Conservation (phyloP, 2,888 invertebrate species). For the Lepeophtheirus nordmannii region DNA sequence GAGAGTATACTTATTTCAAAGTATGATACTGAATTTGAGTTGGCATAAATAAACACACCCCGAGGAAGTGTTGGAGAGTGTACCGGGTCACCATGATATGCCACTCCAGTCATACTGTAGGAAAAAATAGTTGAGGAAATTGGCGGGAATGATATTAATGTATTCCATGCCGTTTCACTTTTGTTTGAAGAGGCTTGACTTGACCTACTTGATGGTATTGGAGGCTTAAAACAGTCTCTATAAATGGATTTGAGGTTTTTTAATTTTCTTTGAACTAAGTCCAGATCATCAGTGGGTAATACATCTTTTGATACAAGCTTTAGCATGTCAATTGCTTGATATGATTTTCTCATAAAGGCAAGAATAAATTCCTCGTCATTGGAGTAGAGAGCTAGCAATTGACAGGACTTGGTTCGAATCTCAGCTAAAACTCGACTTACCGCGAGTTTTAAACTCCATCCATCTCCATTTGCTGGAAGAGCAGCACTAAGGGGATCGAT, state of each 20-base stretch:
- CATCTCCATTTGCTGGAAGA: conserved; percentile 26
- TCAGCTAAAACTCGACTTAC: conserved; percentile 35
- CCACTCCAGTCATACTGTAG: conserved; percentile 32
- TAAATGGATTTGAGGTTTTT: conserved; percentile 34
- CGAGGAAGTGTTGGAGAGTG: conserved; percentile 34
- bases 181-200: background rate
- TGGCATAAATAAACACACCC: conserved; percentile 34
- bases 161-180: conserved; percentile 30
- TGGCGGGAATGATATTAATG: conserved; percentile 33
- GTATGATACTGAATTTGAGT: conserved; percentile 8
- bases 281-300: conserved; percentile 32
- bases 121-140: conserved; percentile 34
- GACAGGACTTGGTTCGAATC: conserved; percentile 32
- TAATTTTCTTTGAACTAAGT: conserved; percentile 32
- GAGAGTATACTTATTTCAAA: conserved; percentile 26
- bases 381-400: conserved; percentile 32
- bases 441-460: conserved; percentile 30
- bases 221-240: conserved; percentile 36
- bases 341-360: conserved; percentile 32
- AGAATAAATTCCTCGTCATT: conserved; percentile 32
- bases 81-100: conserved; percentile 35
- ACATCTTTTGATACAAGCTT: conserved; percentile 35
- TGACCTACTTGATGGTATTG: conserved; percentile 32
- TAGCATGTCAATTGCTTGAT: conserved; percentile 32
- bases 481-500: conserved; percentile 25